Evolutionary conservation across 2,797 vertebrate genomes (phyloP).

Genomic region (Oryzias sinensis): DNA sequence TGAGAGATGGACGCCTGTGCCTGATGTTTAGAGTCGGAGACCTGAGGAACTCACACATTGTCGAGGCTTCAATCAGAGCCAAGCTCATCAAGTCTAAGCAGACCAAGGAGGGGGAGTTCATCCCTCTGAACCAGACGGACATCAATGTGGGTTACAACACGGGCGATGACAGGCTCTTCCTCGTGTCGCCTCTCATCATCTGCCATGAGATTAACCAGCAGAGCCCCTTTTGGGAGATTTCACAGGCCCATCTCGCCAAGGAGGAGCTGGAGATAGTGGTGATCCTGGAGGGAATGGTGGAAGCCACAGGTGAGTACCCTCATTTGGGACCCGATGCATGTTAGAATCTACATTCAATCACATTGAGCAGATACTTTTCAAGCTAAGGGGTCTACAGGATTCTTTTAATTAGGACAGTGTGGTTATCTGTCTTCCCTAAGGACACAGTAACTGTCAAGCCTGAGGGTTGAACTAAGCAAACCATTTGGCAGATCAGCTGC

Average conservation of each 20-base stretch:
- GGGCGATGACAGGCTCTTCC: slow-evolving; percentile 95
- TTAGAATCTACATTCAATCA: background rate
- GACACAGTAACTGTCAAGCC: too few relatives aligned
- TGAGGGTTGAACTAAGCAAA: too few relatives aligned
- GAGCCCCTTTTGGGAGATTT: slow-evolving; percentile 99
- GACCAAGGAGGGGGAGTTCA: slow-evolving; percentile 99
- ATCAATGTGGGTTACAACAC: slow-evolving; percentile 98
- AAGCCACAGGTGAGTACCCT: slow-evolving; percentile 91
- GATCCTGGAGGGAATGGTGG: slow-evolving; percentile 99
- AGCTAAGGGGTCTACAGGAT: too few relatives aligned
- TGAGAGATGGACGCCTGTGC: slow-evolving; percentile 95
- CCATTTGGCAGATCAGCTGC: too few relatives aligned
- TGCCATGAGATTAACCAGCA: slow-evolving; percentile 98
- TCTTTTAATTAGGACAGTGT: too few relatives aligned
- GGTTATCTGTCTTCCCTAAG: too few relatives aligned
- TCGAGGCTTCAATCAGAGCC: slow-evolving; percentile 97
- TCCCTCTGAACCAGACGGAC: slow-evolving; percentile 98
- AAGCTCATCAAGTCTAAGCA: slow-evolving; percentile 99
- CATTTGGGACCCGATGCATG: background rate
- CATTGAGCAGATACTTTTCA: background rate
- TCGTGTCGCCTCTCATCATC: slow-evolving; percentile 98
- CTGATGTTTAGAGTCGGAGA: slow-evolving; percentile 99
- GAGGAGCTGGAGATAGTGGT: slow-evolving; percentile 97
- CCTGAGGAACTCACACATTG: slow-evolving; percentile 97
- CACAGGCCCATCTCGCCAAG: slow-evolving; percentile 88